Base-by-base conservation (phyloP, 2,888 invertebrate species). In the Blastobasis lacticolella region DNA sequence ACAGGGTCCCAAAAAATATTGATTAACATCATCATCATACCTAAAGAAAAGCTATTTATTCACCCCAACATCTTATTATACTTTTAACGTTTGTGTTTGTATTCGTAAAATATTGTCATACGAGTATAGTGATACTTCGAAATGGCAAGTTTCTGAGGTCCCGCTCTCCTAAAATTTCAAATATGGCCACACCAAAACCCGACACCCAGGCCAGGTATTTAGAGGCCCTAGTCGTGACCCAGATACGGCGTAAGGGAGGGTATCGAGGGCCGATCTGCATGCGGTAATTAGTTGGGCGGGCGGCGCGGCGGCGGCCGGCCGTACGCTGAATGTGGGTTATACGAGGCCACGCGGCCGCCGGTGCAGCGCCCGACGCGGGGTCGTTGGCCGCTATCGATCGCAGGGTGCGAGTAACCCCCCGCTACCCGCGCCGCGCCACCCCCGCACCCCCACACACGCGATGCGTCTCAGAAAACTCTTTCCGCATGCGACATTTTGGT, bases 351-450 rank as follows among this genome's bases (percentile, higher is more conserved):
- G 68, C 77, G 76, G 72, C 79, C 75, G 70, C 71, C 77, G 77
- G 72, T 78, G 75, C 69, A 82, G 84, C 84, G 82, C 78, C 82
- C 82, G 75, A 72, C 75, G 74, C 76, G 81, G 75, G 87, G 83
- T 87, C 86, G 77, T 81, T 78, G 86, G 77, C 86, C 86, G 82
- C 69, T 85, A 88, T 88, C 86, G 87, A 88, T 82, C 87, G 78
- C 69, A 75, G 78, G 63, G 68, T 78, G 73, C 77, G 75, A 74
- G 70, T 73, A 23, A 61, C 73, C 76, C 71, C 65, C 62, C 60
- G 57, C 58, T 60, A 52, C 64, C 52, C 64, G 59, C 64, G 63
- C 58, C 61, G 56, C 63, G 58, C 63, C 62, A 62, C 58, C 64
- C 70, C 63, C 67, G 60, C 65, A 59, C 67, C 58, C 68, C 62